Conservation (phyloP, 1,140 invertebrate genomes). For the Procambarus clarkii region DNA sequence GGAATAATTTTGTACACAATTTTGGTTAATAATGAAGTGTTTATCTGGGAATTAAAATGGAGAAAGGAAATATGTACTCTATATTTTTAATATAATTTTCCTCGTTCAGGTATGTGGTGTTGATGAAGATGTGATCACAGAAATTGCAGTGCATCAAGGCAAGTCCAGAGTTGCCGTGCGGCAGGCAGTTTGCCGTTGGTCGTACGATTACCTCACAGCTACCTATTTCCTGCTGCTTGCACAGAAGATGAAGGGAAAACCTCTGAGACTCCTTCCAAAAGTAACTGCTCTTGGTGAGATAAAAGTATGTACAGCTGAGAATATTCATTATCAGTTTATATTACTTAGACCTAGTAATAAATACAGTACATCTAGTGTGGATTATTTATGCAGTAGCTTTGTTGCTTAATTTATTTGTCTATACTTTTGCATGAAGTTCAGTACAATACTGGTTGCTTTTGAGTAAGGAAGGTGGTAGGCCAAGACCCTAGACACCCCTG, state of each 20-base stretch:
- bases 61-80: no score
- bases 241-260: constrained; percentile 81
- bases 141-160: constrained; percentile 80
- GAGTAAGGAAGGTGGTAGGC: no score
- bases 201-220: constrained; percentile 86
- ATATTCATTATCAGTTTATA: no score
- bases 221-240: constrained; percentile 86
- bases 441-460: background rate
- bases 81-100: background rate
- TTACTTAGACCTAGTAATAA: no score
- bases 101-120: constrained; percentile 76
- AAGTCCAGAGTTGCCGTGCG: constrained; percentile 73
- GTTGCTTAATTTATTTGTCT: no score
- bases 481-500: no score
- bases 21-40: no score
- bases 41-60: no score
- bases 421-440: background rate
- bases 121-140: constrained; percentile 82
- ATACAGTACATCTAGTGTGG: no score
- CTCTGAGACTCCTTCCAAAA: constrained; percentile 72
- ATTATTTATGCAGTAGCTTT: no score
- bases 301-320: constrained; percentile 20
- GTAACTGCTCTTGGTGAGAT: constrained; percentile 49
- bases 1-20: no score
- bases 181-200: constrained; percentile 77